Conservation (phyloP, 2,888 invertebrate genomes). For the Coleophora deauratella region DNA sequence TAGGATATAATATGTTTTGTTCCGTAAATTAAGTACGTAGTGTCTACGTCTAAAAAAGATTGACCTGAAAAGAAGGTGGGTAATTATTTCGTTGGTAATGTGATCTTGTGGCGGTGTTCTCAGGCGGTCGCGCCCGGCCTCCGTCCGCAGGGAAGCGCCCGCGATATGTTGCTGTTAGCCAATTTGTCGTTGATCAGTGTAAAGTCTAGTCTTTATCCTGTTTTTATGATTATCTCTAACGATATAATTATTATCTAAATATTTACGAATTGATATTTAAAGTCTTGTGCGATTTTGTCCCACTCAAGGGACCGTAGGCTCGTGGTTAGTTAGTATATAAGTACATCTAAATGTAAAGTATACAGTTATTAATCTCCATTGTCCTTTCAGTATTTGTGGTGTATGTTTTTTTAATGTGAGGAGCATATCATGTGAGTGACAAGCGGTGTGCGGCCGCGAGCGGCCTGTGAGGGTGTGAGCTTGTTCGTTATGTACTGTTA, state of each 20-base stretch:
- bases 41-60: too few relatives aligned
- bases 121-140: conserved; percentile 20
- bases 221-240: conserved; percentile 63
- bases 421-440: conserved; percentile 39
- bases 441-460: conserved; percentile 18
- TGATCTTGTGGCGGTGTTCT: neutral
- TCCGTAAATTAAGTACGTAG: conserved; percentile 15
- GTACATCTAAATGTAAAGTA: conserved; percentile 65
- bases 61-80: too few relatives aligned
- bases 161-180: conserved; percentile 63
- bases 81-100: too few relatives aligned
- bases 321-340: conserved; percentile 68
- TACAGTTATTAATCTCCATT: conserved; percentile 69
- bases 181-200: conserved; percentile 70
- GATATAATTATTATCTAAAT: conserved; percentile 56
- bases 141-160: conserved; percentile 35
- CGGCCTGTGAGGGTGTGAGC: conserved; percentile 29
- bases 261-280: conserved; percentile 69
- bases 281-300: conserved; percentile 53
- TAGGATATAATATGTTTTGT: conserved; percentile 31
- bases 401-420: conserved; percentile 58
- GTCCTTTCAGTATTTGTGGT: conserved; percentile 70
- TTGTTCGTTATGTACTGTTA: conserved; percentile 68
- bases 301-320: conserved; percentile 50
- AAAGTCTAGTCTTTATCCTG: conserved; percentile 75